A percentile compares a stretch with the other conserved stretches of the same genome.
phyloP scores from a whole-genome alignment of 2,113 vertebrate genomes.

The Bagarius yarrelli region DNA sequence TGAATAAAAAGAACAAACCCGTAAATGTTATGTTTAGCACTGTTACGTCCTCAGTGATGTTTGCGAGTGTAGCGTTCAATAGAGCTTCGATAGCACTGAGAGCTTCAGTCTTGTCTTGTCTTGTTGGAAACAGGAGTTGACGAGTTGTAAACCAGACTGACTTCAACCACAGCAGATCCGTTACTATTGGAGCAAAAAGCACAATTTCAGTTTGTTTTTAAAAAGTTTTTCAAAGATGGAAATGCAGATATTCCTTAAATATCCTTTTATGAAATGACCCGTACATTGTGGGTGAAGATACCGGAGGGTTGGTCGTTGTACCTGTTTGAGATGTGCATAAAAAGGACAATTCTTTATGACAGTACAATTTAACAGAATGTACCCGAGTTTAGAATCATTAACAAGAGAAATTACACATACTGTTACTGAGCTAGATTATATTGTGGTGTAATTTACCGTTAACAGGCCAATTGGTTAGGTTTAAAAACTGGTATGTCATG shows the following conservation, averaged over 20 bases:
- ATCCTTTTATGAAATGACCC: neutral
- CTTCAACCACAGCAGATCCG: neutral
- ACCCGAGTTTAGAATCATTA: too few relatives aligned
- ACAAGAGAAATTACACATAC: too few relatives aligned
- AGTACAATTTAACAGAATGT: neutral
- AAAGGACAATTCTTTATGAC: too few relatives aligned
- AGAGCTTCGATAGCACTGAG: neutral
- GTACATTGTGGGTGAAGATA: neutral
- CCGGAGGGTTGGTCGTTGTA: too few relatives aligned
- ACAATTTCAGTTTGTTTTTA: too few relatives aligned
- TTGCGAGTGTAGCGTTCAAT: neutral
- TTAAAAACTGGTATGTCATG: constrained; percentile 15
- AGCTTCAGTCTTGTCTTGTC: neutral
- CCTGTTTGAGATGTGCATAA: neutral
- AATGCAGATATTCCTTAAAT: neutral
- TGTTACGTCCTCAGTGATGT: neutral
- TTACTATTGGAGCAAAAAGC: neutral
- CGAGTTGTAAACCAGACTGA: neutral
- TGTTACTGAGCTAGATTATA: too few relatives aligned
- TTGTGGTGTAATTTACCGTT: neutral
- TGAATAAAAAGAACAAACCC: neutral
- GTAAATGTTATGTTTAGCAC: neutral
- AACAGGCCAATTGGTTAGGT: neutral
- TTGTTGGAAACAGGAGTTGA: neutral
- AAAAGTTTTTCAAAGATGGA: too few relatives aligned